Conservation (phyloP, 1,140 invertebrate species). For the Steinernema khuongi region DNA sequence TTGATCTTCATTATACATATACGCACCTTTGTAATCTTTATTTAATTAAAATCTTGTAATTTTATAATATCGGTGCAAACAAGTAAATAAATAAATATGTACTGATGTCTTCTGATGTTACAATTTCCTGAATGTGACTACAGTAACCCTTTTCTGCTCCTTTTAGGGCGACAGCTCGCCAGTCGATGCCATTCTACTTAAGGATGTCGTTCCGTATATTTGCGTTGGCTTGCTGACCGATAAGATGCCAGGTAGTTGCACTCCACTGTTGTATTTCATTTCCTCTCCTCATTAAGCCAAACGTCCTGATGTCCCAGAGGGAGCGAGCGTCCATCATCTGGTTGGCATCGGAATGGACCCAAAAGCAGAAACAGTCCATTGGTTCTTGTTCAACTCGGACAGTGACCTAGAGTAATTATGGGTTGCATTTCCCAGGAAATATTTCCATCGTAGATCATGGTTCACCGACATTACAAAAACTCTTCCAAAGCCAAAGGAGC, state of each 20-base stretch:
- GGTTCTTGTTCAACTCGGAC: conserved; percentile 48
- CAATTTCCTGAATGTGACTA: background rate
- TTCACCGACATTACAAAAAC: conserved; percentile 51
- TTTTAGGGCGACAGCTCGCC: conserved; percentile 37
- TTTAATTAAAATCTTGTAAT: too few relatives aligned
- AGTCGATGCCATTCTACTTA: conserved; percentile 39
- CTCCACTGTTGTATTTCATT: background rate
- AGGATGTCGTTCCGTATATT: conserved; percentile 52
- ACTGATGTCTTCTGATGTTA: too few relatives aligned
- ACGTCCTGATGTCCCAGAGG: conserved; percentile 39
- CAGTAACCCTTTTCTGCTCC: background rate
- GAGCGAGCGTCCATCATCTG: conserved; percentile 48
- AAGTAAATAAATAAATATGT: too few relatives aligned
- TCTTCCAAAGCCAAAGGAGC: conserved; percentile 28
- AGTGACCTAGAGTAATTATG: conserved; percentile 36
- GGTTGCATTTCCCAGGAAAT: background rate
- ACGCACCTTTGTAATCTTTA: too few relatives aligned
- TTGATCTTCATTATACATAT: too few relatives aligned
- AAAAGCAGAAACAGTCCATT: conserved; percentile 51
- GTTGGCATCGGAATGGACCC: conserved; percentile 55
- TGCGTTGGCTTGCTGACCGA: conserved; percentile 49
- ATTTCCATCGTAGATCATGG: conserved; percentile 28
- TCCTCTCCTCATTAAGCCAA: background rate
- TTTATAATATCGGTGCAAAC: too few relatives aligned
- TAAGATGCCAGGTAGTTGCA: conserved; percentile 38